A percentile compares a stretch with the other conserved stretches of the same genome.
These are phyloP conservation scores for Bubo bubo DNA, from an alignment of 2,113 vertebrate species.

Conservation along the genomic window DNA sequence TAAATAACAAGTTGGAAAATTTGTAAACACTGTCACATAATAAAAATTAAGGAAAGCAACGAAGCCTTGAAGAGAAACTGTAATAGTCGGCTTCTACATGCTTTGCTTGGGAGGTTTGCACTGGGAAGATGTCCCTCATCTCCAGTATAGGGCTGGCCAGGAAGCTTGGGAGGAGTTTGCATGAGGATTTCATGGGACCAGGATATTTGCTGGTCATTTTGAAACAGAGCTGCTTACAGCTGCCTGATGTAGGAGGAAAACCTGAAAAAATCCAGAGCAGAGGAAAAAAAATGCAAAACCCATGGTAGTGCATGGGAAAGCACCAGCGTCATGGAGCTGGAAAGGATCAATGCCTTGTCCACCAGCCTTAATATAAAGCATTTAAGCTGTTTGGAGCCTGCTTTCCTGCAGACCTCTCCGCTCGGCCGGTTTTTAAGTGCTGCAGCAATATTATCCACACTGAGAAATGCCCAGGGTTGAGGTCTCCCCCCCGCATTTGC, in stretches of 20 bases:
- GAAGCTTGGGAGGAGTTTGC: not conserved
- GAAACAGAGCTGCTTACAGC: not conserved
- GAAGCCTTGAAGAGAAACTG: not conserved
- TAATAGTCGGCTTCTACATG: not conserved
- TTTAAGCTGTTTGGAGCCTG: not conserved
- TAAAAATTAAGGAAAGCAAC: not conserved
- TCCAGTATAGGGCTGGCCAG: not conserved
- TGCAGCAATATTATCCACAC: not conserved
- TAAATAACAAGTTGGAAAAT: not conserved
- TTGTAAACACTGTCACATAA: not conserved
- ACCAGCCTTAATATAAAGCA: not conserved
- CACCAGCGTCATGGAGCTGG: not conserved
- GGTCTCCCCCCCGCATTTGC: fast-evolving
- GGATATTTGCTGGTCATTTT: not conserved
- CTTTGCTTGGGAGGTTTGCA: not conserved
- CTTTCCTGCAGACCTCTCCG: not conserved
- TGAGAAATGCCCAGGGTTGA: not conserved
- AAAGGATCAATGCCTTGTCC: not conserved
- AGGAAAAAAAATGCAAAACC: not conserved
- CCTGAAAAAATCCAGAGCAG: not conserved
- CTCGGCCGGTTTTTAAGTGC: not conserved
- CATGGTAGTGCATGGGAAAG: not conserved
- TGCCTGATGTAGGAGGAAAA: not conserved
- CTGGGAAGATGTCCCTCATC: not conserved
- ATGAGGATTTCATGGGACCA: not conserved